Conservation (phyloP, 1,140 invertebrate species). For the Apis cerana region DNA sequence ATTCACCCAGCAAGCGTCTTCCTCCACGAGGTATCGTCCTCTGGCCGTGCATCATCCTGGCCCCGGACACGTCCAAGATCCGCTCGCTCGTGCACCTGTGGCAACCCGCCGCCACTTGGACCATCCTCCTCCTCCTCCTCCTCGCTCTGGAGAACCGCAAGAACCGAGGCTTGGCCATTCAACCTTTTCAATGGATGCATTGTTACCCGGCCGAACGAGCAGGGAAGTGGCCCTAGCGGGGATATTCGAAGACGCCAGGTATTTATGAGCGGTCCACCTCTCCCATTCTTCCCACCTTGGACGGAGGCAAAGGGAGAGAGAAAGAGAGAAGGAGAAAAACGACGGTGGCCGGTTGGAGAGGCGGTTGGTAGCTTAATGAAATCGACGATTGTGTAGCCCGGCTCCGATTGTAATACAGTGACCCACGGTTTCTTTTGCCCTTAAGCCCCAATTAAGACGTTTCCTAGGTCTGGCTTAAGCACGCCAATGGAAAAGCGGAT, state of each 20-base stretch:
- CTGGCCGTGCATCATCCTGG: conserved; percentile 33
- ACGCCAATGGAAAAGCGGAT: conserved; percentile 53
- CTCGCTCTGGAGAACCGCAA: not conserved
- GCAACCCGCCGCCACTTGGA: conserved; percentile 14
- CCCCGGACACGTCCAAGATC: not conserved
- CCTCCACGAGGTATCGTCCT: conserved; percentile 3
- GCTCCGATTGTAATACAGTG: conserved; percentile 64
- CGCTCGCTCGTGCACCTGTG: conserved; percentile 30
- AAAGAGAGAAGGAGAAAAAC: not conserved
- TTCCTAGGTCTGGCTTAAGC: conserved; percentile 63
- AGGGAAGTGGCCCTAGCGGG: conserved; percentile 42
- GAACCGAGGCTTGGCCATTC: conserved; percentile 30
- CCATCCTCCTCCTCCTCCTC: no score
- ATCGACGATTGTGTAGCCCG: conserved; percentile 42
- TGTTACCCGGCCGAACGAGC: conserved; percentile 53
- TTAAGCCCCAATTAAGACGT: conserved; percentile 70
- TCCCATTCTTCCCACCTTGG: conserved; percentile 13
- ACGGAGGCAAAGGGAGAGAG: not conserved
- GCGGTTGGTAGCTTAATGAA: conserved; percentile 41
- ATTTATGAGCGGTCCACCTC: conserved; percentile 33
- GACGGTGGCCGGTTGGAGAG: not conserved
- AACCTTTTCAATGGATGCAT: conserved; percentile 62
- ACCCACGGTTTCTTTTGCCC: conserved; percentile 66
- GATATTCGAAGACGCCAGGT: conserved; percentile 49
- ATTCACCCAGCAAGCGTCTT: not conserved